Evolutionary conservation across 92 coral and sea anemone genomes (phyloP).

Genomic region (Palythoa grandis): DNA sequence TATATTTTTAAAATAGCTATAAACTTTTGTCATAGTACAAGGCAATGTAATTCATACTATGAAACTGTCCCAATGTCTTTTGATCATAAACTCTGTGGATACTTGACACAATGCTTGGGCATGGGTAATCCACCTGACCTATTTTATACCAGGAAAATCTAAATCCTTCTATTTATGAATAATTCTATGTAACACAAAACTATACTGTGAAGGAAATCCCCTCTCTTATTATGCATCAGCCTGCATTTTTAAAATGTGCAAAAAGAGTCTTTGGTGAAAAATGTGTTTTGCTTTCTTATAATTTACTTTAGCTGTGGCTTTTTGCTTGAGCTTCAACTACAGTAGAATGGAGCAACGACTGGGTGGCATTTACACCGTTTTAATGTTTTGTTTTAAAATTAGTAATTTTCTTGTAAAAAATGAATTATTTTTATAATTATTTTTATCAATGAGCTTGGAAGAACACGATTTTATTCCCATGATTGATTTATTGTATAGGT

Average conservation of each 20-base stretch:
- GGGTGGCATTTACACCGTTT: not conserved
- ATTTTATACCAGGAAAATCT: not conserved
- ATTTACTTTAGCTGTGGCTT: not conserved
- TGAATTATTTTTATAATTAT: not conserved
- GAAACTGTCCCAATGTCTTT: conserved; percentile 8
- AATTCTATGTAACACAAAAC: not conserved
- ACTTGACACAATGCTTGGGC: not conserved
- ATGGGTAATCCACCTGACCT: conserved; percentile 1
- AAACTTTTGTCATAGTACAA: no score
- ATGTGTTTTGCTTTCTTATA: not conserved
- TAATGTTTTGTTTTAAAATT: not conserved
- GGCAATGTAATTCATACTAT: no score
- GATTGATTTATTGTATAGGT: no score
- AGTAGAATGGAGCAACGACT: conserved; percentile 13
- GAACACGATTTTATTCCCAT: no score
- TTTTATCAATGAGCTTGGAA: no score
- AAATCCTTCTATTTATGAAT: not conserved
- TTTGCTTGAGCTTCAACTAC: not conserved
- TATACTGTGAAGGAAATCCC: not conserved
- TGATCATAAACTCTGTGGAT: not conserved
- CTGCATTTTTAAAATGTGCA: not conserved
- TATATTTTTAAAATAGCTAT: no score
- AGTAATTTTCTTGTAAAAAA: not conserved
- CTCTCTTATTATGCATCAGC: not conserved
- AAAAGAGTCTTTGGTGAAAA: not conserved